Percentiles rank a stretch among this genome's conserved stretches.
Conservation (phyloP, 1,140 invertebrate genomes). For the Lanistes nyassanus region DNA sequence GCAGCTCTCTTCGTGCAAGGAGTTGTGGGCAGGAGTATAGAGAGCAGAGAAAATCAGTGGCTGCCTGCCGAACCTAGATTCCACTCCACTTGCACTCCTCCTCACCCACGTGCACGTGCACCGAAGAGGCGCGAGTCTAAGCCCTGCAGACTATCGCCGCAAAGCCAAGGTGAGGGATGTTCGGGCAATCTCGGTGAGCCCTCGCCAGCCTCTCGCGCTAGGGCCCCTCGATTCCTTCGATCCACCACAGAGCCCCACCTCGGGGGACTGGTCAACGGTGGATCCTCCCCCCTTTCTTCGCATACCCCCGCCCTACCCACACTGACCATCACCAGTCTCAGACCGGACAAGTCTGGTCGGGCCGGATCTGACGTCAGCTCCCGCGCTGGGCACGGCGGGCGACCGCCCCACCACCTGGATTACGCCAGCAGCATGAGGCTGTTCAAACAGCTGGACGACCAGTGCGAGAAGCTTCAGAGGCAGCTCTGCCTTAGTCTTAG, state of each 20-base stretch:
- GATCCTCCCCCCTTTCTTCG: neutral
- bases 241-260: neutral
- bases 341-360: neutral
- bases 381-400: neutral
- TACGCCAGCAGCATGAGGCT: constrained; percentile 4
- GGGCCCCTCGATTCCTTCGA: neutral
- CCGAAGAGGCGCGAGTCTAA: neutral
- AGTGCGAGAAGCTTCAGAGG: constrained; percentile 28
- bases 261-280: neutral
- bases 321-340: constrained; percentile 16
- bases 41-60: neutral
- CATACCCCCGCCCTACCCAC: neutral
- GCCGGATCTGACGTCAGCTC: neutral
- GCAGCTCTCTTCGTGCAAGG: constrained; percentile 7
- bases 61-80: neutral
- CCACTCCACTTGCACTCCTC: neutral
- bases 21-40: constrained; percentile 16
- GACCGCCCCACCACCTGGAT: neutral
- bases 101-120: neutral
- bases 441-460: constrained; percentile 22
- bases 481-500: constrained; percentile 19
- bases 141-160: neutral
- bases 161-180: neutral
- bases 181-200: too few species aligned
- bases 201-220: neutral